Evolutionary conservation across 2,888 invertebrate species (phyloP), one percentile per base, ranked within the genome.

Genomic region (Drosophila subquinaria): DNA sequence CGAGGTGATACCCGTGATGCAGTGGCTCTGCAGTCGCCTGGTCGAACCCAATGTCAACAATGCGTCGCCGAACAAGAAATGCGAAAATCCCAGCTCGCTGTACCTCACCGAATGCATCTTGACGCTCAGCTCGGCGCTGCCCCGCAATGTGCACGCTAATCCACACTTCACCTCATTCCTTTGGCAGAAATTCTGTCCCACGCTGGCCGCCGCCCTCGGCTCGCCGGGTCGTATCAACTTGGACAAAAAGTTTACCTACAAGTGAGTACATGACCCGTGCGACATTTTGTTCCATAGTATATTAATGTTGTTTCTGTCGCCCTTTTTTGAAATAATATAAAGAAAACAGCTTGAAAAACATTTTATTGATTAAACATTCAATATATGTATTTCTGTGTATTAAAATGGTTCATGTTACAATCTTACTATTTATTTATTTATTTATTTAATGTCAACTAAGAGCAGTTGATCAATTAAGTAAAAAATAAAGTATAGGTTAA

Each of bases 101-200:
- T 97, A 97, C 92, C 95, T 98, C 65, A 93, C 98, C 65, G 98
- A 98, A 91, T 98, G 98, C 90, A 94, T 98, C 61, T 94, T 97
- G 71, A 97, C 97, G 0, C 93, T 98, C 67, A 96, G 97, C 87
- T 96, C 96, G 10, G 97, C 97, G 56, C 93, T 97, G 56, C 97
- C 97, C 0, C 96, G 96, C 82, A 95, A 96, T 79, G 97, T 97
- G 9, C 96, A 96, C 85, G 95, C 95, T 2, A 97, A 97, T 93
- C 95, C 95, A 0, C 97, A 97, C 92, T 97, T 97, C 90, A 97
- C 97, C 2, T 96, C 97, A 4, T 97, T 97, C 89, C 94, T 97
- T 10, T 97, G 98, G 98, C 97, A 98, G 92, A 96, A 97, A 88
- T 96, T 98, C 89, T 98, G 98, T 88, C 98, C 98, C 0, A 96